These are phyloP conservation scores for Microctonus aethiopoides DNA, from an alignment of 2,888 invertebrate species.

Conservation along the genomic window DNA sequence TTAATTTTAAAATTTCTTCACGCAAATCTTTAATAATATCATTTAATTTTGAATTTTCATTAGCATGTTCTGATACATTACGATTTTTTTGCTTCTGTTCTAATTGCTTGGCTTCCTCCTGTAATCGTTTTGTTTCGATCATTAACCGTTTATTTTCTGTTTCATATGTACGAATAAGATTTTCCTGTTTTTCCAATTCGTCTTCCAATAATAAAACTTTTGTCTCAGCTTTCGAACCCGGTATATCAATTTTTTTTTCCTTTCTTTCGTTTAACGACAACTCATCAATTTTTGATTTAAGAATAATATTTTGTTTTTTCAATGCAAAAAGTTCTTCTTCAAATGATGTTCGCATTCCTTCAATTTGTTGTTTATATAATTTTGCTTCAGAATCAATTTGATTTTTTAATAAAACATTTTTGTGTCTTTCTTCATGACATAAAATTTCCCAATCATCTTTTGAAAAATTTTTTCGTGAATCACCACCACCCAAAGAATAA, in stretches of 20 bases:
- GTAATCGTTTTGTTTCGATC: constrained; percentile 55
- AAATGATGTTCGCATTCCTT: constrained; percentile 56
- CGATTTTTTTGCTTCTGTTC: constrained; percentile 49
- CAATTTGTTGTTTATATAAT: constrained; percentile 58
- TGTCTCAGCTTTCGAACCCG: constrained; percentile 45
- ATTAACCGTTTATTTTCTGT: constrained; percentile 61
- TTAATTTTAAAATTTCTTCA: constrained; percentile 56
- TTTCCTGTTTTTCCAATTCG: constrained; percentile 61
- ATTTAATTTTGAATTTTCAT: constrained; percentile 50
- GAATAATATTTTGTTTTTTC: constrained; percentile 61
- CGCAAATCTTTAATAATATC: constrained; percentile 59
- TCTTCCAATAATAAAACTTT: constrained; percentile 52
- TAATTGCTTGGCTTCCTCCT: constrained; percentile 54
- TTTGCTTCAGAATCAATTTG: constrained; percentile 60
- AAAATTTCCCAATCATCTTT: constrained; percentile 55
- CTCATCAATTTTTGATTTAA: constrained; percentile 61
- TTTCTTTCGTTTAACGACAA: constrained; percentile 50
- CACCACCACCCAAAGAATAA: constrained; percentile 49
- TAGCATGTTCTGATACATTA: constrained; percentile 33
- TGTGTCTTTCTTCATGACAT: constrained; percentile 60
- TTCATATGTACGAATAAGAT: constrained; percentile 59
- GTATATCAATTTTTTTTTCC: constrained; percentile 33
- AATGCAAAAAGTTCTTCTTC: constrained; percentile 61
- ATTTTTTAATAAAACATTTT: constrained; percentile 54
- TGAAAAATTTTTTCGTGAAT: constrained; percentile 46